Base-by-base conservation (phyloP, 2,888 invertebrate species). In the Tetropium fuscum region DNA sequence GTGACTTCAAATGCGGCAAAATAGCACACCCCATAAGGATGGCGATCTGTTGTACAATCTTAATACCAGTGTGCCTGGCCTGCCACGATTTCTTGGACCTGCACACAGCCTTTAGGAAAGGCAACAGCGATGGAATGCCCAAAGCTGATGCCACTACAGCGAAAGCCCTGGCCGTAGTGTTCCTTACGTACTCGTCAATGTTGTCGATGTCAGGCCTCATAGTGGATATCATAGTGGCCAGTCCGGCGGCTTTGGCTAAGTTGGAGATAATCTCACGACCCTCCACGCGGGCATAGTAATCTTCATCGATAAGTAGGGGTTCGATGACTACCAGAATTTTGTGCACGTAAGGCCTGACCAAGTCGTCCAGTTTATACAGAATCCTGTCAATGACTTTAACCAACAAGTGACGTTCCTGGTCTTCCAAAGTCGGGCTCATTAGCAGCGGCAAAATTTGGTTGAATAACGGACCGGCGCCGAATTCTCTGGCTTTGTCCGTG, bases 121-220 rank as follows among this genome's bases (percentile, higher is more conserved):
- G 99, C 68, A 99, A 83, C 4, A 99, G 84, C 0, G 98, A 97
- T 4, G 99, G 99, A 72, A 99, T 99, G 70, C 97, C 99, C 62
- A 99, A 85, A 54, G 99, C 98, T 1, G 98, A 99, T 1, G 99
- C 99, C 0, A 99, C 99, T 1, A 99, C 99, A n/a, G 99, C 99
- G 82, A 99, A 99, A 0, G 99, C 99, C 75, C 99, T 88, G 3
- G 99, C 99, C 0, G 99, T 99, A 0, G 99, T 99, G 82, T 99
- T 99, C 78, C 99, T 88, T 30, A 99, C 99, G 78, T 99, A 99
- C 83, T 98, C 98, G 82, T 98, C 98, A 74, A 98, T 98, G 80
- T 99, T 99, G 83, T 99, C 99, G 74, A 99, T 99, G 84, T 99
- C 99, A 0, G 99, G 99, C 79, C 99, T 87, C 99, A 99, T 99